A percentile compares a stretch with the other conserved stretches of the same genome.
These are phyloP conservation scores for Macrotrachela quadricornifera DNA, from an alignment of 1,140 invertebrate genomes.

Conservation along the genomic window DNA sequence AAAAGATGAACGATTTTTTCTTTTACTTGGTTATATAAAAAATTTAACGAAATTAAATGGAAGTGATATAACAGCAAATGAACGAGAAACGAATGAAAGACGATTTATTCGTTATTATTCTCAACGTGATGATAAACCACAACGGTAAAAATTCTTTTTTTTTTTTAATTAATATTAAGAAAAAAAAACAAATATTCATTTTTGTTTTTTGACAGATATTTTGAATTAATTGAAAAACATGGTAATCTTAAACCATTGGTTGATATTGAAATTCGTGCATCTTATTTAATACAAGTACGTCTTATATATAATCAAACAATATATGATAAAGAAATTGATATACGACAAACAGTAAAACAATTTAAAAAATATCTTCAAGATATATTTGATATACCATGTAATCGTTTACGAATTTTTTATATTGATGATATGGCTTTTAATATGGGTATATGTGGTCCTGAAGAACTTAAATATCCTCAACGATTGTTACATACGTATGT, in stretches of 20 bases:
- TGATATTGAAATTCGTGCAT: slow-evolving; percentile 57
- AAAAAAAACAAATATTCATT: no score
- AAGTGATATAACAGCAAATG: slow-evolving; percentile 52
- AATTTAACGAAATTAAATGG: slow-evolving; percentile 65
- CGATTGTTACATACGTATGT: slow-evolving; percentile 53
- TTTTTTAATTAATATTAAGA: no score
- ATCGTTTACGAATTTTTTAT: slow-evolving; percentile 58
- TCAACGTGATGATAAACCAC: slow-evolving; percentile 32
- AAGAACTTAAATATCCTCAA: slow-evolving; percentile 63
- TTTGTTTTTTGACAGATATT: no score
- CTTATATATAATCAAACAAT: slow-evolving; percentile 50
- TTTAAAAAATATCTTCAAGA: slow-evolving; percentile 38
- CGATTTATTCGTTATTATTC: slow-evolving; percentile 72
- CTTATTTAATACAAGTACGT: slow-evolving; percentile 58
- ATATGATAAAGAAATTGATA: slow-evolving; percentile 32
- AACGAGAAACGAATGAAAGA: slow-evolving; percentile 65
- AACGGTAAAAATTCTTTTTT: no score
- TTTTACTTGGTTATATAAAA: slow-evolving; percentile 60
- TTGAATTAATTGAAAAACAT: slow-evolving; percentile 53
- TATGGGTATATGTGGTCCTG: slow-evolving; percentile 39
- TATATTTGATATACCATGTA: slow-evolving; percentile 50
- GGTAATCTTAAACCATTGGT: slow-evolving; percentile 65
- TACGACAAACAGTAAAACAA: slow-evolving; percentile 27
- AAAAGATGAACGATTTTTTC: slow-evolving; percentile 58
- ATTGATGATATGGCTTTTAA: slow-evolving; percentile 46